phyloP scores from a whole-genome alignment of 2,888 invertebrate genomes.

The Bellardia bayeri region DNA sequence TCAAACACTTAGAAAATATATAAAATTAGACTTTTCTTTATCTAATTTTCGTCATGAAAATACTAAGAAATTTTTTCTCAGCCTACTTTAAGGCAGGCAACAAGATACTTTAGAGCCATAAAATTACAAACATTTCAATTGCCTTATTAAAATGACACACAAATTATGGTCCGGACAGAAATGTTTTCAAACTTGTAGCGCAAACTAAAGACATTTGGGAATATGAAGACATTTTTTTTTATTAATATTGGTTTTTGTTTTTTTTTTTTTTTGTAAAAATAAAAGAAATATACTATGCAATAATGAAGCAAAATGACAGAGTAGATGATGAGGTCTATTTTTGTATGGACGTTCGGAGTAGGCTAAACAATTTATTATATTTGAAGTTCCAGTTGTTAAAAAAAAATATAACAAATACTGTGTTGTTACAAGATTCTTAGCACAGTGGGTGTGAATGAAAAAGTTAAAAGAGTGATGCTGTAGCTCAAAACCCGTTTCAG shows the following conservation, averaged over 20 bases:
- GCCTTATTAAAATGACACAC: constrained; percentile 6
- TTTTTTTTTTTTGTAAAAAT: not conserved
- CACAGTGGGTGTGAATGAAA: no score
- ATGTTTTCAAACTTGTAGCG: not conserved
- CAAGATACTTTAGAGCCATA: not conserved
- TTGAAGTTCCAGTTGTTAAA: not conserved
- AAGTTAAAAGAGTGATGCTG: no score
- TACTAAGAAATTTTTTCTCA: not conserved
- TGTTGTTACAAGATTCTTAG: not conserved
- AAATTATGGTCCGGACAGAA: not conserved
- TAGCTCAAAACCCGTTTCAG: no score
- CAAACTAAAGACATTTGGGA: constrained; percentile 1
- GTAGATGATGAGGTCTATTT: not conserved
- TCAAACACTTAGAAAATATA: not conserved
- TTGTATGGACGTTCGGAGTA: not conserved
- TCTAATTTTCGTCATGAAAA: constrained; percentile 1
- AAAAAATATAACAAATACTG: not conserved
- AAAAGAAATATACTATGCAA: not conserved
- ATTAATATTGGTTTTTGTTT: no score
- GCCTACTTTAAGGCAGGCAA: not conserved
- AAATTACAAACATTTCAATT: constrained; percentile 3
- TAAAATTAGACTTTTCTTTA: not conserved
- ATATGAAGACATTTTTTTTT: not conserved
- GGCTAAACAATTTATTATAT: constrained; percentile 3
- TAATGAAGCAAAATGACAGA: not conserved